These are phyloP conservation scores for Fistularia commersonii DNA, from an alignment of 2,797 vertebrate species.

Conservation along the genomic window DNA sequence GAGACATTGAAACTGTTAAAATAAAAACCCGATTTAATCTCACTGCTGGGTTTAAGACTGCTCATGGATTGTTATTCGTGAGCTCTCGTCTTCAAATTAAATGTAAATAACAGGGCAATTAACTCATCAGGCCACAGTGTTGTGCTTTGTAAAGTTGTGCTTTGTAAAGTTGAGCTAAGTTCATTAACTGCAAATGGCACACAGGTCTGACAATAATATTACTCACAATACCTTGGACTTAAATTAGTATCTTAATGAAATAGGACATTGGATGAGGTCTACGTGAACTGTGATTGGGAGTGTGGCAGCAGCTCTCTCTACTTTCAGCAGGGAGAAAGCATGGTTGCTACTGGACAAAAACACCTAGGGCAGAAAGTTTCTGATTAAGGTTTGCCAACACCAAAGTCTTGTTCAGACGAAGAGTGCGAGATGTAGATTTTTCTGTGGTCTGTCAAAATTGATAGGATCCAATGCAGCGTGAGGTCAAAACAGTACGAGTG, in stretches of 20 bases:
- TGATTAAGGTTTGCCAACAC: conserved; percentile 36
- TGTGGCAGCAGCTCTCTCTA: conserved; percentile 15
- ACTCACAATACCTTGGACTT: conserved; percentile 23
- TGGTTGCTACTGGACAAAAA: conserved; percentile 47
- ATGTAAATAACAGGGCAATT: too few relatives aligned
- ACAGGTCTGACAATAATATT: conserved; percentile 10
- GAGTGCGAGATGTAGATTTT: not conserved
- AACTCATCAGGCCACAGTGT: too few relatives aligned
- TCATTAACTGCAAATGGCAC: not conserved
- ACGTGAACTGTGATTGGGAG: conserved; percentile 9
- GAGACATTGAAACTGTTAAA: too few relatives aligned
- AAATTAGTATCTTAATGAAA: conserved; percentile 24
- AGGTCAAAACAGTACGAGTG: conserved; percentile 56
- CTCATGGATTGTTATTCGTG: too few relatives aligned
- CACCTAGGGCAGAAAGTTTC: conserved; percentile 47
- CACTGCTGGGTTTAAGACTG: too few relatives aligned
- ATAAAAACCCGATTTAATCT: too few relatives aligned
- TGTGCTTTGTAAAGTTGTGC: not conserved
- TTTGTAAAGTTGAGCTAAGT: not conserved
- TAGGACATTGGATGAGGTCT: conserved; percentile 18
- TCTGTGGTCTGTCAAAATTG: conserved; percentile 19
- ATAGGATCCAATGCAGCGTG: conserved; percentile 36
- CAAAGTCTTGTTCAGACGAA: not conserved
- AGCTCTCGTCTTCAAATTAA: too few relatives aligned
- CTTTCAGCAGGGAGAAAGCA: conserved; percentile 43